Evolutionary conservation across 2,113 vertebrate genomes (phyloP).

Genomic region (Indri indri): DNA sequence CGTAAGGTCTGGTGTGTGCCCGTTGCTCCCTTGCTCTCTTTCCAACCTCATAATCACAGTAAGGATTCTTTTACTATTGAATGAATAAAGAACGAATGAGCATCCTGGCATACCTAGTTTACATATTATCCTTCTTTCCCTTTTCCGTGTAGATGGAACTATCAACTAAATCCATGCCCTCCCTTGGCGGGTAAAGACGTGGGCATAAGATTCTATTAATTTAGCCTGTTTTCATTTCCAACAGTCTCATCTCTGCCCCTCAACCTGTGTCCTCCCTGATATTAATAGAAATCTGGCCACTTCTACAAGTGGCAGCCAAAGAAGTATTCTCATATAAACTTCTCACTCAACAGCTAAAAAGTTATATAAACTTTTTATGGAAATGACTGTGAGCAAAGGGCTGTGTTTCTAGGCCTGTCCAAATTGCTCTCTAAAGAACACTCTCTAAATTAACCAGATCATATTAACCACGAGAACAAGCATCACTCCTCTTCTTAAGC

Average conservation of each 20-base stretch:
- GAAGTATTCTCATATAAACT: background rate
- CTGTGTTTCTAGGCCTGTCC: background rate
- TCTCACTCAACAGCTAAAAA: background rate
- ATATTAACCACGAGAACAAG: background rate
- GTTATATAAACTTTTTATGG: background rate
- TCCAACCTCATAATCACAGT: background rate
- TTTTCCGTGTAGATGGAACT: background rate
- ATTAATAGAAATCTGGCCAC: background rate
- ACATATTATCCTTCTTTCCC: background rate
- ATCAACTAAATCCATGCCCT: background rate
- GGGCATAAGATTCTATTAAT: background rate
- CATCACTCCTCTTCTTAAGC: background rate
- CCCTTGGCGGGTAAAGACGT: background rate
- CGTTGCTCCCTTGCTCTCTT: background rate
- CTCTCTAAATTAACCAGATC: constrained; percentile 5
- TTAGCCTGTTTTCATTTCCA: background rate
- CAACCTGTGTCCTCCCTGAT: background rate
- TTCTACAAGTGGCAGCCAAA: background rate
- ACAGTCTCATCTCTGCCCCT: background rate
- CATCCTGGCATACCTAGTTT: background rate
- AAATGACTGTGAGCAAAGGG: background rate
- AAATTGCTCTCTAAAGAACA: background rate
- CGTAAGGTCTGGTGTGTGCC: background rate
- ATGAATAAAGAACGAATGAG: background rate
- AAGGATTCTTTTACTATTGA: background rate